These are phyloP conservation scores for Parthenolecanium corni DNA, from an alignment of 2,888 invertebrate genomes.

Conservation along the genomic window DNA sequence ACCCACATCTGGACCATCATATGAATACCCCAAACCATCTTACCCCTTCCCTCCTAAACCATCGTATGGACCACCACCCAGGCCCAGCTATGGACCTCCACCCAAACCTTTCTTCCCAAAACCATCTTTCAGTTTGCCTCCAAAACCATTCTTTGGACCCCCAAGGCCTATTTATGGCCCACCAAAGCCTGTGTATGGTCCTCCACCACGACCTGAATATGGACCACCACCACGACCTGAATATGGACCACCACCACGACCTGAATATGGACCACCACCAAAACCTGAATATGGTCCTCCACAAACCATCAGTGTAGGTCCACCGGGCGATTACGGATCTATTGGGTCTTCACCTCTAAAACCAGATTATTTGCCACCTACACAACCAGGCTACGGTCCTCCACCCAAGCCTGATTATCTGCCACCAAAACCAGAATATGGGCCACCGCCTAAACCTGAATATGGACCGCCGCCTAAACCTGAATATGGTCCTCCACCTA, in stretches of 20 bases:
- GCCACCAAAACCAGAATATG: conserved; percentile 37
- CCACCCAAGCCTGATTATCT: conserved; percentile 36
- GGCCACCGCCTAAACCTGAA: conserved; percentile 30
- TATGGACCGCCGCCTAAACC: conserved; percentile 38
- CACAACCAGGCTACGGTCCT: conserved; percentile 39
- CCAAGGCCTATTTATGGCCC: neutral
- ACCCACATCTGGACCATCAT: conserved; percentile 31
- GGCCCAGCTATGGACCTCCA: conserved; percentile 31
- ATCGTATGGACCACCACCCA: neutral
- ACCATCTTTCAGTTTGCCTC: conserved; percentile 34
- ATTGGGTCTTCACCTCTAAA: conserved; percentile 37
- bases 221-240: conserved; percentile 42
- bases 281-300: conserved; percentile 37
- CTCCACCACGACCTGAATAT: conserved; percentile 39
- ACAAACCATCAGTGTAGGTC: conserved; percentile 34
- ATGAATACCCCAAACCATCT: conserved; percentile 36
- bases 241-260: conserved; percentile 33
- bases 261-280: conserved; percentile 34
- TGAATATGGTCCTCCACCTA: conserved; percentile 35
- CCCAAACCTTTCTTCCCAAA: conserved; percentile 32
- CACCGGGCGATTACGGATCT: too few species aligned
- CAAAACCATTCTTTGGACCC: conserved; percentile 36
- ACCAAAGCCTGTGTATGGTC: conserved; percentile 13
- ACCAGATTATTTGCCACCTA: conserved; percentile 32
- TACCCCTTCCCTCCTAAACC: conserved; percentile 33